Percentiles rank a stretch among this genome's conserved stretches.
Evolutionary conservation across 2,797 vertebrate species (phyloP).

Genomic region (Hippocampus kuda): DNA sequence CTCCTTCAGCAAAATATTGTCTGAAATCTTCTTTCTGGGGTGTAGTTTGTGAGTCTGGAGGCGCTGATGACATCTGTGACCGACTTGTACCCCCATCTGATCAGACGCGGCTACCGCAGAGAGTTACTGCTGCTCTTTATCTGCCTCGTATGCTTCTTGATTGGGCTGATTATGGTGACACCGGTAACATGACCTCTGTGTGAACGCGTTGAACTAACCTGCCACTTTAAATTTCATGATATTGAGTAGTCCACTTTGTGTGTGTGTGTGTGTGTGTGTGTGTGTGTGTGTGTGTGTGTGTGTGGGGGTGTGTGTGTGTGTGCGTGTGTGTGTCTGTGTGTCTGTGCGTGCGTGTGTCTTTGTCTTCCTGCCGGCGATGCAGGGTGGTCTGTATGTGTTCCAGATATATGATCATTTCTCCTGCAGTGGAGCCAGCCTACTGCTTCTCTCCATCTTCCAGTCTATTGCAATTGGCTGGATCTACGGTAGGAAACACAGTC

Average conservation of each 20-base stretch:
- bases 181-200: constrained; percentile 62
- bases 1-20: not conserved
- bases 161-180: constrained; percentile 80
- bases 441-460: constrained; percentile 82
- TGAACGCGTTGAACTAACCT: not conserved
- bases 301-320: too few relatives aligned
- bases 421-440: constrained; percentile 78
- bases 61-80: constrained; percentile 81
- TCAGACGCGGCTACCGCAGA: constrained; percentile 68
- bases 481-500: constrained; percentile 69
- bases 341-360: not conserved
- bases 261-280: not conserved
- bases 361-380: constrained; percentile 13
- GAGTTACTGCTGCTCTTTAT: constrained; percentile 79
- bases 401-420: constrained; percentile 89
- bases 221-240: not conserved
- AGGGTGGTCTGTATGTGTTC: constrained; percentile 90
- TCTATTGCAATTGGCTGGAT: constrained; percentile 82
- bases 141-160: constrained; percentile 70
- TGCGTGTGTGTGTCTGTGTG: not conserved
- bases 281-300: too few relatives aligned
- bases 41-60: constrained; percentile 86
- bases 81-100: constrained; percentile 77
- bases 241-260: not conserved
- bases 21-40: not conserved